Conservation (phyloP, 2,797 vertebrate species). For the Danio choprae region DNA sequence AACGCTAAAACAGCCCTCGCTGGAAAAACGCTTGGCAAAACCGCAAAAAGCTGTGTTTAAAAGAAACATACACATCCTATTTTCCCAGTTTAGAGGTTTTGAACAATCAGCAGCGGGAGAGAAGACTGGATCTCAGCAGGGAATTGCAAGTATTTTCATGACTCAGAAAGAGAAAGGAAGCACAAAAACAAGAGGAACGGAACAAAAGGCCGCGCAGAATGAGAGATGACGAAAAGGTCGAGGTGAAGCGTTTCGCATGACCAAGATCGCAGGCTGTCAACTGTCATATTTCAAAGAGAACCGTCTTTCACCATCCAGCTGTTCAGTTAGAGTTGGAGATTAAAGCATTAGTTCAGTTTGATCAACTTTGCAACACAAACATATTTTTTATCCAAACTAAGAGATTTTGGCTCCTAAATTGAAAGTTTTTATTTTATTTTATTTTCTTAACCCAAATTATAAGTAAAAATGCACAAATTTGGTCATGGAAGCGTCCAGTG, state of each 20-base stretch:
- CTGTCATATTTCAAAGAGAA: conserved; percentile 51
- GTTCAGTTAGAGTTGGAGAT: conserved; percentile 38
- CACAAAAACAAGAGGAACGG: conserved; percentile 39
- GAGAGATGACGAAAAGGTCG: conserved; percentile 40
- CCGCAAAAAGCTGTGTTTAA: conserved; percentile 34
- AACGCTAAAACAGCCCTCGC: conserved; percentile 40
- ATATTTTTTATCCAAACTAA: no score
- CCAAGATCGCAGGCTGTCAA: conserved; percentile 42
- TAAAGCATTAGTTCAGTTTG: background rate
- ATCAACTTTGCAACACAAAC: no score
- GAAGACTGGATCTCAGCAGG: conserved; percentile 30
- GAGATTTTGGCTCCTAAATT: no score
- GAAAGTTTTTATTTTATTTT: no score
- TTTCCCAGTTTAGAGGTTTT: conserved; percentile 36
- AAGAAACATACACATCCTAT: conserved; percentile 41
- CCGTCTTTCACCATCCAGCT: conserved; percentile 13
- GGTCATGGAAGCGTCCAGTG: no score
- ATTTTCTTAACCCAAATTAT: no score
- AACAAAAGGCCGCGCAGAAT: conserved; percentile 28
- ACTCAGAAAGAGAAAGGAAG: conserved; percentile 43
- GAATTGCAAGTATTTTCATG: conserved; percentile 43
- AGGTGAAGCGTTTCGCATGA: conserved; percentile 49
- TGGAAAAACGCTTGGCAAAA: conserved; percentile 40
- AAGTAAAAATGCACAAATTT: no score
- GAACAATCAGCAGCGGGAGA: conserved; percentile 46